Percentiles rank a stretch among this genome's conserved stretches.
Conservation (phyloP, 2,113 vertebrate genomes). For the Petrocephalus microphthalmus region DNA sequence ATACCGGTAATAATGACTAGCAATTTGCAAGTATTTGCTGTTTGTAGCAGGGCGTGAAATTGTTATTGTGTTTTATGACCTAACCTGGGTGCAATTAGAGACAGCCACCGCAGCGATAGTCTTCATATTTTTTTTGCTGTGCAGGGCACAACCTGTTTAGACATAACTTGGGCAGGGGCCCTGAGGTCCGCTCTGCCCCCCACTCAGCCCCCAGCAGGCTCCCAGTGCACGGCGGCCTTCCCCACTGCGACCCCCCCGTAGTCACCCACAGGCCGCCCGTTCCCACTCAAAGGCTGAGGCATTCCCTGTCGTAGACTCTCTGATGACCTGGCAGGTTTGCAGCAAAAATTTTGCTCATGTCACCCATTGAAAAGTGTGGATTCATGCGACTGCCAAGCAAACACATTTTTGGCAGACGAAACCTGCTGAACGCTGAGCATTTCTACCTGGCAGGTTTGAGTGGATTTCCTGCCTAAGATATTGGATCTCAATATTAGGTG, state of each 20-base stretch:
- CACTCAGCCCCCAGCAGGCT: background rate
- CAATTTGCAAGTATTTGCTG: background rate
- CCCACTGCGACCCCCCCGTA: background rate
- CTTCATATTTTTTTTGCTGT: background rate
- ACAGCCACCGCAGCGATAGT: background rate
- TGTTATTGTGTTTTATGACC: background rate
- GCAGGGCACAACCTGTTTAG: background rate
- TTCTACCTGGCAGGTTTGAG: background rate
- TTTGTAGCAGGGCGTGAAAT: background rate
- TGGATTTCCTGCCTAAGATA: background rate
- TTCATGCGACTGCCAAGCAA: background rate
- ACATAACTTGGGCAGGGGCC: background rate
- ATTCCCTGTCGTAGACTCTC: background rate
- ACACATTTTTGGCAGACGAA: background rate
- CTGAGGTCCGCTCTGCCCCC: background rate
- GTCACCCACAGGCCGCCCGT: background rate
- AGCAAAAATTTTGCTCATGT: background rate
- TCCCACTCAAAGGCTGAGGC: background rate
- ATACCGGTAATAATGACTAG: background rate
- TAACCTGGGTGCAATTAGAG: background rate
- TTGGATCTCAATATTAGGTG: background rate
- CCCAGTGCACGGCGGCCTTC: background rate
- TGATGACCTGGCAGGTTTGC: background rate
- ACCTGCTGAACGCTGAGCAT: background rate
- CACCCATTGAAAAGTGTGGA: background rate